These are phyloP conservation scores for Himantopus leucocephalus DNA, from an alignment of 2,113 vertebrate species.

Conservation along the genomic window DNA sequence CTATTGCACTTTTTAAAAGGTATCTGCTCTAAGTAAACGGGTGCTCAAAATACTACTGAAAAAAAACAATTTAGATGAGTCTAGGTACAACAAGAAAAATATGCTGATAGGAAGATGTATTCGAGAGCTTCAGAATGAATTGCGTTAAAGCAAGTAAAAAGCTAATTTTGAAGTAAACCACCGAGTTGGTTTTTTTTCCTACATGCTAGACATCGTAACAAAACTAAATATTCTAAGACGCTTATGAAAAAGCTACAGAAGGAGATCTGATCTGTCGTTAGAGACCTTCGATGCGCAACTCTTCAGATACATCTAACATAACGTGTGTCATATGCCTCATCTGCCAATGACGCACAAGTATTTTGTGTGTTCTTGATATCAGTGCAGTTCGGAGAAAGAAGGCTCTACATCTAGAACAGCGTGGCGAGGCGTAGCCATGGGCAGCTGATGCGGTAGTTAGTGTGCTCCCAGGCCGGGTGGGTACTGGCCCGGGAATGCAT, in stretches of 20 bases:
- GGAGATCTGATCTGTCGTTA: not conserved
- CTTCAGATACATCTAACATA: not conserved
- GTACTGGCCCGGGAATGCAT: fast-evolving
- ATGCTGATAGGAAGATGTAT: not conserved
- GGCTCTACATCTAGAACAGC: fast-evolving
- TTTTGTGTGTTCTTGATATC: not conserved
- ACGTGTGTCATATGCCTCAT: fast-evolving
- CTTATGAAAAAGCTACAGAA: not conserved
- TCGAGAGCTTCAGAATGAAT: not conserved
- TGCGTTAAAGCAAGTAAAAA: not conserved
- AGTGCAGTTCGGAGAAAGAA: not conserved
- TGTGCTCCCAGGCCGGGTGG: not conserved
- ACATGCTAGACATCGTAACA: too few species aligned
- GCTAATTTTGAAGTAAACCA: not conserved
- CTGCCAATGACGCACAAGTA: not conserved
- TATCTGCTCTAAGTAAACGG: not conserved
- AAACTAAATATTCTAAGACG: not conserved
- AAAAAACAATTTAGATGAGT: not conserved
- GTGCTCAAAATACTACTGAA: not conserved
- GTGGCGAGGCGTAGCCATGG: fast-evolving
- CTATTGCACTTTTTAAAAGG: not conserved
- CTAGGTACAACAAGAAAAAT: not conserved
- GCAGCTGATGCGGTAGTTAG: not conserved
- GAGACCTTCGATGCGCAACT: not conserved
- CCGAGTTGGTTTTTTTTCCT: not conserved